Base-by-base conservation (phyloP, 2,113 vertebrate species). In the Gallinago media region DNA sequence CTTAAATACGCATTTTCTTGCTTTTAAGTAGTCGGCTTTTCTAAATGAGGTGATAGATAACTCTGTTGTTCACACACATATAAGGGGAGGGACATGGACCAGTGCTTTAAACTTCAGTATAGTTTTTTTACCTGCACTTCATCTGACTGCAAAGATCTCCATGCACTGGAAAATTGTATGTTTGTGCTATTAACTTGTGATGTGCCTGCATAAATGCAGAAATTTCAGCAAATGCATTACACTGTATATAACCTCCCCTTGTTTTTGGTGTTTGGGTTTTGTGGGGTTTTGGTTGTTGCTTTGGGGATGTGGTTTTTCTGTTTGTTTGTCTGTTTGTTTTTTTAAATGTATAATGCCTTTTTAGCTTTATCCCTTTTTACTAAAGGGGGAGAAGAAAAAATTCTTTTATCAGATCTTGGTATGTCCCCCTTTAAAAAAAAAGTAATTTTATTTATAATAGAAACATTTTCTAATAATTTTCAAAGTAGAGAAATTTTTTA, bases 1-100 rank as follows among this genome's bases (percentile, higher is more conserved):
- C 56, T 96, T 95, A 91, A 89, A 92, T 63, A 50, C 77, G 93
- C 29, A 55, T 94, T 91, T 95, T 84, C 68, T 70, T 95, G 67
- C 47, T 84, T 89, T 97, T 79, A 80, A 91, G 80, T 89, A n/a
- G 36, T 89, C 77, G 55, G 56, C 55, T 91, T 96, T 94, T 91
- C n/a, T 84, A 80, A 91, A 87, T 87, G 52, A 89, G 61, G 52
- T 87, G 80, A 94, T 78, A 71, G 70, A 74, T 94, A 94, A 85
- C 63, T 58, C 34, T 83, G 13, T 83, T 94, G 42, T 67, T 94
- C 61, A 59, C 61, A 29, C 13, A 89, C 47, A 62, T 78, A 50
- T 19, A 52, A 55, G 36, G 44, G 54, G 72, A 68, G 47, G 26
- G 34, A 46, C 71, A 59, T 50, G 68, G 50, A 66, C 32, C 36